Percentiles rank a stretch among this genome's conserved stretches.
These are phyloP conservation scores for Poecilia gillii DNA, from an alignment of 2,797 vertebrate species.

Conservation along the genomic window DNA sequence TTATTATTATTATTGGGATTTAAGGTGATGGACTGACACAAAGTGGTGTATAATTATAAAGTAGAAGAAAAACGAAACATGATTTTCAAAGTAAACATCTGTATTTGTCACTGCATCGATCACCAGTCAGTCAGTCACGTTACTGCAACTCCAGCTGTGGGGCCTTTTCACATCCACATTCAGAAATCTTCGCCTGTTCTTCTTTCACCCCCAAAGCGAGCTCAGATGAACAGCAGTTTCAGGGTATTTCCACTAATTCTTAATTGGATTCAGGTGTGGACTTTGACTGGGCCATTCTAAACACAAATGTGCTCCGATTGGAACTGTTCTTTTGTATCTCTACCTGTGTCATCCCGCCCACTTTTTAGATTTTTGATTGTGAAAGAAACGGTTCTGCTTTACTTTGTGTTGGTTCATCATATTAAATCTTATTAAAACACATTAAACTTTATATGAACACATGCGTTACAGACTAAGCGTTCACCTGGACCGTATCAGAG, in stretches of 20 bases:
- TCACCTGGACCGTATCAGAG: neutral
- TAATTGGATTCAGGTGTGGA: neutral
- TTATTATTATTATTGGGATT: neutral
- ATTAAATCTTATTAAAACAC: neutral
- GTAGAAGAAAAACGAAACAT: too few relatives aligned
- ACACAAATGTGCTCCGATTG: neutral
- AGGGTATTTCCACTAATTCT: neutral
- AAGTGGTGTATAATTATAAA: too few relatives aligned
- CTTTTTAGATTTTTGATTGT: neutral
- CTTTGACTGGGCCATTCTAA: slow-evolving; percentile 1
- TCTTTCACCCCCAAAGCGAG: neutral
- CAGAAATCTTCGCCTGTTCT: neutral
- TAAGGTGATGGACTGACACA: too few relatives aligned
- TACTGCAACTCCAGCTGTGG: neutral
- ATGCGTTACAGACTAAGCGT: neutral
- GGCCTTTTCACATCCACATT: neutral
- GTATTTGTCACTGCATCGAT: neutral
- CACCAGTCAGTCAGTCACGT: neutral
- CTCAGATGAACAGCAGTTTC: neutral
- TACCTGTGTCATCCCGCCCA: neutral
- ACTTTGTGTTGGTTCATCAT: neutral
- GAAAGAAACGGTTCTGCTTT: neutral
- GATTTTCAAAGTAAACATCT: neutral
- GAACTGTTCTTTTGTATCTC: neutral
- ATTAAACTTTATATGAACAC: neutral